Evolutionary conservation across 2,797 vertebrate genomes (phyloP).

Genomic region (Gymnoscopelus microlampas): DNA sequence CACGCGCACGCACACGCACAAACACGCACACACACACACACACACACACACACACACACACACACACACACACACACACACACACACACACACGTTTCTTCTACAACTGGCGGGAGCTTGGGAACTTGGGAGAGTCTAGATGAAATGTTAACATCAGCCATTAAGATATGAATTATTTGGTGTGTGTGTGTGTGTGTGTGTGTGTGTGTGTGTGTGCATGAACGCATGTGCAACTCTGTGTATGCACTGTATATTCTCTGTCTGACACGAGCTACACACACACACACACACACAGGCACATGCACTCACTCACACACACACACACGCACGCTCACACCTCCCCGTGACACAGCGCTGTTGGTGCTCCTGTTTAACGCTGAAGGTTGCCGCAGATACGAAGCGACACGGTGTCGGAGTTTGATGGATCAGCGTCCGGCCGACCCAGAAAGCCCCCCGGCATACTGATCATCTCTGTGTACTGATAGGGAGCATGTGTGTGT

Average conservation of each 20-base stretch:
- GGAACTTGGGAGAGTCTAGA: constrained; percentile 45
- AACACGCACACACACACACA: constrained; percentile 12
- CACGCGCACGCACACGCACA: background rate
- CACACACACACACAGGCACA: background rate
- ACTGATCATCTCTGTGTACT: constrained; percentile 68
- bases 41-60: background rate
- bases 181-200: constrained; percentile 25
- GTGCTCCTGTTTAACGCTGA: constrained; percentile 56
- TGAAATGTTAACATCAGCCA: constrained; percentile 69
- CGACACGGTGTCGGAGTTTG: constrained; percentile 67
- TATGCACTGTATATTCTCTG: too few relatives aligned
- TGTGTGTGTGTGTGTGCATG: constrained; percentile 25
- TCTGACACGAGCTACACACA: background rate
- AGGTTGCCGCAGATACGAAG: constrained; percentile 72
- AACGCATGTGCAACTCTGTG: too few relatives aligned
- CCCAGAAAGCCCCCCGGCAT: constrained; percentile 70
- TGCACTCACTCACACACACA: constrained; percentile 10
- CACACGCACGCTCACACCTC: constrained; percentile 31
- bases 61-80: background rate
- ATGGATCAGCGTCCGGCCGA: constrained; percentile 78
- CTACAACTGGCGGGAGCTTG: constrained; percentile 57
- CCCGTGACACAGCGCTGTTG: constrained; percentile 51
- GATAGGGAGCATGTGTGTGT: constrained; percentile 40
- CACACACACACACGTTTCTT: constrained; percentile 23
- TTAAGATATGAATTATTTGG: constrained; percentile 78